Percentiles rank a stretch among this genome's conserved stretches.
phyloP scores from a whole-genome alignment of 2,888 invertebrate genomes.

The Agrochola macilenta region DNA sequence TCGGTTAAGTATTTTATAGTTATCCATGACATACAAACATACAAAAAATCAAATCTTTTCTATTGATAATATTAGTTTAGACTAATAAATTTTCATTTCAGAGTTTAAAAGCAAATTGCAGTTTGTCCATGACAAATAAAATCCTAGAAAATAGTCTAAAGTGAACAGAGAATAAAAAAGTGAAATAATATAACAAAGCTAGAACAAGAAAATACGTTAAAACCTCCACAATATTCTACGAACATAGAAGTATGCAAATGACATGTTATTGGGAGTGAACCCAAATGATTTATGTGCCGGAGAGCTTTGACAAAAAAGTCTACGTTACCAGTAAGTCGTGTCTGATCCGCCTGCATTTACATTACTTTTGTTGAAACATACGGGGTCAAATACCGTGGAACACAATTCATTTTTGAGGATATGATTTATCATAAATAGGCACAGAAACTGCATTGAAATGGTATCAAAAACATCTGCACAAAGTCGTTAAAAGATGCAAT shows the following conservation, averaged over 20 bases:
- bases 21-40: no score
- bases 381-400: background rate
- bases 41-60: no score
- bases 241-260: conserved; percentile 39
- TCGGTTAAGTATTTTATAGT: no score
- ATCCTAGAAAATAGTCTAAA: background rate
- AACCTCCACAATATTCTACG: background rate
- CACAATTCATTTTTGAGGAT: background rate
- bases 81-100: background rate
- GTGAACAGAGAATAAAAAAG: background rate
- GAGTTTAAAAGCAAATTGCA: background rate
- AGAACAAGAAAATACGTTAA: background rate
- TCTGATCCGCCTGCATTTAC: conserved; percentile 56
- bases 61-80: no score
- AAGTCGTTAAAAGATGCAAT: no score
- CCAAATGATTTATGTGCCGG: conserved; percentile 57
- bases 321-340: conserved; percentile 26
- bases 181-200: background rate
- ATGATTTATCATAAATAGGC: background rate
- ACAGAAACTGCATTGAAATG: no score
- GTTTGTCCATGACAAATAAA: no score
- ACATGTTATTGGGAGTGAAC: conserved; percentile 42
- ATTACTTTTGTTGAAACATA: conserved; percentile 50
- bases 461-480: no score
- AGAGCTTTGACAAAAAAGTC: conserved; percentile 55